Evolutionary conservation across 2,888 invertebrate genomes (phyloP), one percentile per base, ranked within the genome.

Genomic region (Leptinotarsa rubiginosa): DNA sequence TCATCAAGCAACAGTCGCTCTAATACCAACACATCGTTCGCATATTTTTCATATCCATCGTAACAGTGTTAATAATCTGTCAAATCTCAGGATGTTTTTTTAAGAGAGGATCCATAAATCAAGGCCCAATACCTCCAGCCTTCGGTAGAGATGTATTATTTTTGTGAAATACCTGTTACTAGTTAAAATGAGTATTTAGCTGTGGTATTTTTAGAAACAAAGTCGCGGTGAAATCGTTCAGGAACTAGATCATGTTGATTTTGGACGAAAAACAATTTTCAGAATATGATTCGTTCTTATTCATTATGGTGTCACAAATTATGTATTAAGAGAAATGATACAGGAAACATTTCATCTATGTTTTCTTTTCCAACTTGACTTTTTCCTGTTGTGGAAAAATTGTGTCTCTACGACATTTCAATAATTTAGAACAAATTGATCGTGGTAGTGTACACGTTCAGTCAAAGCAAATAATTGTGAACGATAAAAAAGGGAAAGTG

Each of bases 181-280:
- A 62, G 4, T 62, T 62, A 31, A 62, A 18, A 62, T 31, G 62
- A 41, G 41, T 31, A 62, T 62, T 62, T 31, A 16, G 62, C 41
- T 41, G 31, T n/a, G 16, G 62, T 62, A 62, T 62, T 62, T 62
- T 62, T 62, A 62, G 62, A 62, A 62, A 62, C 62, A 62, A 62
- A 62, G 18, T 41, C 25, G 25, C 62, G 41, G 31, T 41, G 41
- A 62, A 62, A 62, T 62, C 62, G 62, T n/a, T 31, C 62, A 62
- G 62, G 31, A 62, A 62, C 62, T 62, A 62, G 62, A 62, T 62
- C 62, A 62, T 62, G 62, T 62, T 62, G 62, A 62, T 62, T 18
- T 62, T 62, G 62, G 62, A 62, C 62, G 62, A 62, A 62, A 31
- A 31, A 62, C 62, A 62, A 25, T 25, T 41, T 56, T 62, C 16